Base-by-base conservation (phyloP, 2,888 invertebrate species). In the Yponomeuta sedellus region DNA sequence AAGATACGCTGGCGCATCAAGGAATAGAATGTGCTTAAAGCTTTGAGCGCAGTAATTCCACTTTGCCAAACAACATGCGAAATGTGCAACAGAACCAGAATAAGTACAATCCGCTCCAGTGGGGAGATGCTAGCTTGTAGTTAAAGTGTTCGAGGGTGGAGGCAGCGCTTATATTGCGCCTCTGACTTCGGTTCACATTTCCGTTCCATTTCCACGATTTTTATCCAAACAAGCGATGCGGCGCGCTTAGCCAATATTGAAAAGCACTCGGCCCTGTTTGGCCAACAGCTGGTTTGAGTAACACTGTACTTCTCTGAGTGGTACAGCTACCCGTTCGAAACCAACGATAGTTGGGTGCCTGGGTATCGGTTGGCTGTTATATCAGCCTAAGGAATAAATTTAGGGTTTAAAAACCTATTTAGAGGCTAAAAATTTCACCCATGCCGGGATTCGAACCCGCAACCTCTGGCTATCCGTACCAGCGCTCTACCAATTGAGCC, bases 141-240 rank as follows among this genome's bases (percentile, higher is more conserved):
- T 25, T 12, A 59, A 59, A 59, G 59, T 59, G 59, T 59, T 59
- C 12, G 59, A 19, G 8, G 10, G 59, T 25, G 59, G 10, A 59
- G 25, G 22, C 59, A 20, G 5, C 59, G 59, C 59, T 59, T 59
- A 59, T 59, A 59, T 59, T 59, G 59, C 59, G 59, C 22, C 22
- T 20, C 59, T 59, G 59, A 59, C 59, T 81, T 74, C 73, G 78
- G 77, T 77, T 70, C 77, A 80, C 73, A 79, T 81, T 59, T 84
- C 83, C 83, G 80, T 76, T 77, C 77, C 71, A 80, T 80, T 82
- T 80, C 77, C 73, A 70, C 74, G 76, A 80, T 79, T 85, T 83
- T 83, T 78, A 79, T 71, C 77, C 75, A 80, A 82, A 82, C 76
- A 34, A 34, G 34, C 34, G 8, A 34, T 82, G 75, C 77, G 73